Evolutionary conservation across 2,797 vertebrate genomes (phyloP), one percentile per base, ranked within the genome.

Genomic region (Clamator glandarius): DNA sequence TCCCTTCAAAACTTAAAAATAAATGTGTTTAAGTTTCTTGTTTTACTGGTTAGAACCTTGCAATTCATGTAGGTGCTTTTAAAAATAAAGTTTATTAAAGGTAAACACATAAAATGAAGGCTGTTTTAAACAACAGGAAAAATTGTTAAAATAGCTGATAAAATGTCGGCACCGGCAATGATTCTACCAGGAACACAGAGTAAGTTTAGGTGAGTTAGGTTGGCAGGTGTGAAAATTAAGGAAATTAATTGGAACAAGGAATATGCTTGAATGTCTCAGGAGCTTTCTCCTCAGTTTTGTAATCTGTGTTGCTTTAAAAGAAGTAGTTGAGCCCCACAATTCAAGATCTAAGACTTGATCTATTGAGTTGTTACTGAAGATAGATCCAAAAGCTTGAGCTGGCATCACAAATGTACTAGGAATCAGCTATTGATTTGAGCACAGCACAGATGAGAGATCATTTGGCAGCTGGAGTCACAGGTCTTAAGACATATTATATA

Each of bases 371-470:
- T 15, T 23, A 8, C 21, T 48, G 54, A 83, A 90, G 81, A 59
- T 26, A 36, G 23, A 81, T 19, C 14, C 31, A 46, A 46, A 81
- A 81, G 3, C 24, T 42, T 57, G 51, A 70, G 36, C 28, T 8
- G 31, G 14, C 33, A 41, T 20, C 9, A 5, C 12, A 58, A 69
- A 35, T 20, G 23, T 84, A 55, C 21, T 21, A 44, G 48, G 10
- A 63, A 29, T 8, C 25, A 15, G 13, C 19, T 33, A 26, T 21
- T 48, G 36, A 31, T 9, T 4, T 18, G 26, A 72, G 51, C 24
- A 42, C 3, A 2, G 41, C 3, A 8, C 5, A 18, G 26, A 21
- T 4, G 0, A n/a, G 57, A 11, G 5, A 33, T 52, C 19, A 24
- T 9, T 16, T 5, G 26, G 76, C 19, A 86, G 57, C 19, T 24